Conservation (phyloP, 2,888 invertebrate species). For the Timema podura region DNA sequence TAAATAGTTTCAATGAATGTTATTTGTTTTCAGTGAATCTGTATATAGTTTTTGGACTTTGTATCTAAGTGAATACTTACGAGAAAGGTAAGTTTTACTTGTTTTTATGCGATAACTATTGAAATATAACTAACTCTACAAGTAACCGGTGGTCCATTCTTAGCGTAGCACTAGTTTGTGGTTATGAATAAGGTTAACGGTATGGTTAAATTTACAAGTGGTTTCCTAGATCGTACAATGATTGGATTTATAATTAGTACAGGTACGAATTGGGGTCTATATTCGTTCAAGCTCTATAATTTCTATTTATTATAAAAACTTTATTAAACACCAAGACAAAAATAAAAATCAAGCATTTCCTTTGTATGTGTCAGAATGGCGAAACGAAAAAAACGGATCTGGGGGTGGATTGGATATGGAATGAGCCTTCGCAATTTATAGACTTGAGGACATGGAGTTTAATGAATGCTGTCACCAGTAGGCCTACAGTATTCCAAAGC, state of each 20-base stretch:
- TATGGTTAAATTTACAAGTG: no score
- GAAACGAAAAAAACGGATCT: not conserved
- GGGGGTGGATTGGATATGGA: not conserved
- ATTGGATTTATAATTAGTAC: not conserved
- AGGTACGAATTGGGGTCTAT: not conserved
- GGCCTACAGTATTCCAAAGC: slow-evolving; percentile 1
- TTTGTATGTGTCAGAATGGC: not conserved
- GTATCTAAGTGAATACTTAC: no score
- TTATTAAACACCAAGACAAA: not conserved
- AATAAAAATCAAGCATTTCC: not conserved
- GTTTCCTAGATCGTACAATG: no score
- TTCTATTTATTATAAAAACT: not conserved
- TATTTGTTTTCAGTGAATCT: not conserved
- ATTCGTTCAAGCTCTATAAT: not conserved
- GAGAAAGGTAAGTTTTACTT: not conserved
- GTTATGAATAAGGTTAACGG: no score
- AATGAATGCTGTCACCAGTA: not conserved
- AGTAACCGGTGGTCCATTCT: not conserved
- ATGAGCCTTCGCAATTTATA: not conserved
- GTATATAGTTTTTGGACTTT: not conserved
- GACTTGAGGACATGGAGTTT: not conserved
- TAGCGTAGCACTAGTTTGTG: not conserved
- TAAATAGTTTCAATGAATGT: not conserved
- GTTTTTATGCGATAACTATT: not conserved
- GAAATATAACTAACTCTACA: not conserved